These are phyloP conservation scores for Sinosuthora webbiana DNA, from an alignment of 2,113 vertebrate species.

Conservation along the genomic window DNA sequence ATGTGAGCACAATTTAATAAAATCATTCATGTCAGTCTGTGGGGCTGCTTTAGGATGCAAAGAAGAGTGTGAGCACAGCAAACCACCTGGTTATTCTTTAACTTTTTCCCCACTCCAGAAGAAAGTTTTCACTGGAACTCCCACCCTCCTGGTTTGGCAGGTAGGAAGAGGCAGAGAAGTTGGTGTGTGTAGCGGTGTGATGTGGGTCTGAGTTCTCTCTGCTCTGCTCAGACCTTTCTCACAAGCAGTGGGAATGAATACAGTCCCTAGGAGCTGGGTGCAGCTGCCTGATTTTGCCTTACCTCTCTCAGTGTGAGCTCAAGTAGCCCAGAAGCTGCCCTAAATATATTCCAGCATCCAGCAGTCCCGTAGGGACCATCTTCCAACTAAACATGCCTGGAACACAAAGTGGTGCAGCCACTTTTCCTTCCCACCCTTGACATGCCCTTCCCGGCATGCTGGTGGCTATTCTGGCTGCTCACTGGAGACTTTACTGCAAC, in stretches of 20 bases:
- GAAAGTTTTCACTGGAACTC: not conserved
- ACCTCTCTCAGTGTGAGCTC: not conserved
- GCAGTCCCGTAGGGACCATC: not conserved
- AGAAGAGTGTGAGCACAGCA: not conserved
- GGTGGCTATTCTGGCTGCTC: not conserved
- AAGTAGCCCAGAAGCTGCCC: not conserved
- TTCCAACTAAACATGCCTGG: not conserved
- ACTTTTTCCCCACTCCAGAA: not conserved
- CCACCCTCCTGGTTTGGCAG: not conserved
- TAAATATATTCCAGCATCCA: not conserved
- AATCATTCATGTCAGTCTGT: not conserved
- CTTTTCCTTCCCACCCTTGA: constrained; percentile 10
- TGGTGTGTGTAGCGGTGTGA: not conserved
- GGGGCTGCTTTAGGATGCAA: not conserved
- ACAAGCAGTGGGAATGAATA: not conserved
- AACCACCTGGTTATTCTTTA: not conserved
- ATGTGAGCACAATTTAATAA: not conserved
- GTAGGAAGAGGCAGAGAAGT: not conserved
- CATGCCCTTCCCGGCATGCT: not conserved
- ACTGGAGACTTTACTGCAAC: not conserved
- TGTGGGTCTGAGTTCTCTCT: not conserved
- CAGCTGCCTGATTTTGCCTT: not conserved
- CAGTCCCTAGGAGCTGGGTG: not conserved
- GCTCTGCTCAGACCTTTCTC: not conserved
- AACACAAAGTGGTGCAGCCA: not conserved